Evolutionary conservation across 2,113 vertebrate species (phyloP).

Genomic region (Channa argus): DNA sequence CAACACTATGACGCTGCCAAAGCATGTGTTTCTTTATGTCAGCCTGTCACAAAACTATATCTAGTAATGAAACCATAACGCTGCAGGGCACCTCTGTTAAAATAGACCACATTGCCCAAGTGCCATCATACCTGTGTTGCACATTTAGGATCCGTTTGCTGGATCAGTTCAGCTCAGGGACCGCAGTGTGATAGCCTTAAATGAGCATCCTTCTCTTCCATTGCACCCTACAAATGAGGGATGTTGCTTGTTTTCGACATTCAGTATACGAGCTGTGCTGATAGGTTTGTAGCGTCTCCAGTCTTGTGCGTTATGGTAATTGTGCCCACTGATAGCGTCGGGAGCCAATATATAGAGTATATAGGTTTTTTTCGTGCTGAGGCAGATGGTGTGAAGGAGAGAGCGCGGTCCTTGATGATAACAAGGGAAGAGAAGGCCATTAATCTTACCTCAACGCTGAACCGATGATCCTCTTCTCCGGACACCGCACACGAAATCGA

Average conservation of each 20-base stretch:
- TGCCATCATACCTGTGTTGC: conserved; percentile 34
- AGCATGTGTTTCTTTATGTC: conserved; percentile 33
- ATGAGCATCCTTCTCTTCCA: conserved; percentile 61
- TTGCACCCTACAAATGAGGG: conserved; percentile 43
- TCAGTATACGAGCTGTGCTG: conserved; percentile 29
- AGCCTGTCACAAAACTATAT: conserved; percentile 35
- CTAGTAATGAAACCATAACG: conserved; percentile 5
- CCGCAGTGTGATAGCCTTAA: conserved; percentile 63
- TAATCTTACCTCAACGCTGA: conserved; percentile 97
- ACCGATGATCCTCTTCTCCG: conserved; percentile 89
- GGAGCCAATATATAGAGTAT: conserved; percentile 7
- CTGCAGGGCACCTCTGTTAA: conserved; percentile 6
- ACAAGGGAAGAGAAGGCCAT: conserved; percentile 64
- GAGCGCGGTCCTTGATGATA: conserved; percentile 59
- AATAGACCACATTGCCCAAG: conserved; percentile 1
- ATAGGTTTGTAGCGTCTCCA: conserved; percentile 39
- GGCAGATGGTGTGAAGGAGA: conserved; percentile 60
- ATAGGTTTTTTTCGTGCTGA: conserved; percentile 30
- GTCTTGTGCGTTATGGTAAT: conserved; percentile 53
- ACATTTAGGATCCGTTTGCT: conserved; percentile 46
- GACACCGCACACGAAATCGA: conserved; percentile 91
- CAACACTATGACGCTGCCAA: conserved; percentile 45
- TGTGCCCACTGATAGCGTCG: conserved; percentile 29
- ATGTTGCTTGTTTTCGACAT: conserved; percentile 30
- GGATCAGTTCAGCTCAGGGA: conserved; percentile 46